Conservation (phyloP, 2,888 invertebrate species). For the Machimus atricapillus region DNA sequence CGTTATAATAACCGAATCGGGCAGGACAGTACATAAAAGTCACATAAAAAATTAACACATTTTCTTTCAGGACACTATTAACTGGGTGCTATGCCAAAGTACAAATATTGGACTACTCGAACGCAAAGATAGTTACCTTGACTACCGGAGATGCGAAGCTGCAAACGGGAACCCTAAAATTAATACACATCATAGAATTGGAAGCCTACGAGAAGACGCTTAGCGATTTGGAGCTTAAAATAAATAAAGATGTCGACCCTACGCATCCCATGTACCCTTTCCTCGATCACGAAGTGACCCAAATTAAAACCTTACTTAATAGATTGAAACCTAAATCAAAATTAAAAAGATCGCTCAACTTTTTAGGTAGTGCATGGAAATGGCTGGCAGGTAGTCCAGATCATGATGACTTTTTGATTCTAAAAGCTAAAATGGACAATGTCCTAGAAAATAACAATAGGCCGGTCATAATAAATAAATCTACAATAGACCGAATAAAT, state of each 20-base stretch:
- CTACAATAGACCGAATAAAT: not conserved
- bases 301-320: not conserved
- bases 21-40: not conserved
- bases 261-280: not conserved
- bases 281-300: not conserved
- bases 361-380: conserved; percentile 8
- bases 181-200: not conserved
- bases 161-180: not conserved
- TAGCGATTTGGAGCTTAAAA: not conserved
- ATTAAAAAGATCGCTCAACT: not conserved
- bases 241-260: conserved; percentile 28
- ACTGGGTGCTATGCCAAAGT: no score
- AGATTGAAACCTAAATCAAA: not conserved
- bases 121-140: no score
- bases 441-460: conserved; percentile 9
- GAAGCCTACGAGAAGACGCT: not conserved
- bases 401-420: conserved; percentile 13
- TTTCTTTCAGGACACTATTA: no score
- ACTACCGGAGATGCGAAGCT: not conserved
- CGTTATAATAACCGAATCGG: not conserved
- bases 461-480: not conserved
- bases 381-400: not conserved
- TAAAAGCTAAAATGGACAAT: conserved; percentile 6
- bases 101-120: no score
- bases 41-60: no score